Evolutionary conservation across 2,888 invertebrate species (phyloP).

Genomic region (Lingula anatina): DNA sequence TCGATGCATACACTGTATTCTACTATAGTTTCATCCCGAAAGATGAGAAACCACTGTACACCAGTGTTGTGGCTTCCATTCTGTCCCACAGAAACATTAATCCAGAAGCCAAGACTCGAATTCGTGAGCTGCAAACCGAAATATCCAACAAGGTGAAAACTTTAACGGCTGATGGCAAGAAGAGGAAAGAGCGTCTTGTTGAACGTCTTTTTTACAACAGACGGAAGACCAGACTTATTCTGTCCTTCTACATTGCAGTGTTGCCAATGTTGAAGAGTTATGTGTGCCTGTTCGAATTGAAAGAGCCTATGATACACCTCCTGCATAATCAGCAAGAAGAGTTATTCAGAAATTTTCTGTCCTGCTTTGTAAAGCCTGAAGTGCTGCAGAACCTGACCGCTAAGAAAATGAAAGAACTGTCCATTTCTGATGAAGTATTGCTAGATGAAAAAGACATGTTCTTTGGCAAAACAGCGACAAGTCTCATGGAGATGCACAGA

Average conservation of each 20-base stretch:
- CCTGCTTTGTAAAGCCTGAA: constrained; percentile 10
- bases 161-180: constrained; percentile 9
- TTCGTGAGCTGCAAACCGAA: constrained; percentile 1
- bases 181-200: constrained; percentile 9
- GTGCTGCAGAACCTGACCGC: too few relatives aligned
- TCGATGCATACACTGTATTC: constrained; percentile 13
- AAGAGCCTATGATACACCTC: constrained; percentile 8
- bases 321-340: constrained; percentile 10
- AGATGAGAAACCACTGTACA: not conserved
- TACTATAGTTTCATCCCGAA: constrained; percentile 2
- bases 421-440: too few relatives aligned
- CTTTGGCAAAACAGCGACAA: constrained; percentile 3
- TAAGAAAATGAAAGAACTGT: too few relatives aligned
- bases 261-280: constrained; percentile 8
- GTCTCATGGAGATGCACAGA: not conserved
- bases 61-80: constrained; percentile 5
- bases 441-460: constrained; percentile 2
- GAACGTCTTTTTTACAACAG: constrained; percentile 7
- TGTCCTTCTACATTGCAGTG: constrained; percentile 6
- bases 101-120: not conserved
- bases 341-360: constrained; percentile 7
- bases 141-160: constrained; percentile 2
- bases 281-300: constrained; percentile 9
- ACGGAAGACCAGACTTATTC: constrained; percentile 1
- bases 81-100: constrained; percentile 3